Evolutionary conservation across 2,888 invertebrate species (phyloP), one percentile per base, ranked within the genome.

Genomic region (Drosophila maculinotata): DNA sequence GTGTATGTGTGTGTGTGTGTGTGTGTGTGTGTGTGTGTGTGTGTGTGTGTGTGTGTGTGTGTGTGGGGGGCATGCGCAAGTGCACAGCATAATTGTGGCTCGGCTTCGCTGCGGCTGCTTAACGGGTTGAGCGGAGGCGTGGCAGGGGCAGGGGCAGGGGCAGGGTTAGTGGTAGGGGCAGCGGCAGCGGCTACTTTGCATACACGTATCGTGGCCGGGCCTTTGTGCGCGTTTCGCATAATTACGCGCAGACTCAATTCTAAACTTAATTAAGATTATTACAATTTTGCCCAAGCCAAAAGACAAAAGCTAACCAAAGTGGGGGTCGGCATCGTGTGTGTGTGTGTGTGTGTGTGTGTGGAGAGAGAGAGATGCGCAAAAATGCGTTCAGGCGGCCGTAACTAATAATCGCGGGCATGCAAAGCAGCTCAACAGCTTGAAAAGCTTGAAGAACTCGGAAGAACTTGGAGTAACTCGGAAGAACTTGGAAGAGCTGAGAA

Each of bases 341-440:
- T n/a, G 15, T 36, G 3, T 35, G 15, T 1, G 2, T 31, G 12
- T 31, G 31, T 14, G 14, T 33, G 10, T 10, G 4, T 45, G 26
- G 58, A 15, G 52, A 59, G 73, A 53, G 53, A n/a, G 64, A 67
- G 62, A 67, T 42, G 63, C 54, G 72, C 54, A 76, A 75, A 82
- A 82, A 88, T 84, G 87, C 87, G 85, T 88, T 87, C 88, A 89
- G 72, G 83, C 82, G 82, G 88, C 81, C 89, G 89, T 84, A 88
- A 88, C 87, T 84, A 84, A 84, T 84, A 84, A 84, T 86, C 63
- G 63, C 64, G 47, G 54, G 68, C 83, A 84, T 84, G 83, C 88
- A 87, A 89, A 73, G 70, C 64, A 64, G 56, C 42, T 42, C 14
- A 25, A 60, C 49, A 44, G 17, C 15, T 33, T 28, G 20, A 45